Percentiles rank a stretch among this genome's conserved stretches.
Conservation (phyloP, 1,140 invertebrate genomes). For the Trichonephila clavata region DNA sequence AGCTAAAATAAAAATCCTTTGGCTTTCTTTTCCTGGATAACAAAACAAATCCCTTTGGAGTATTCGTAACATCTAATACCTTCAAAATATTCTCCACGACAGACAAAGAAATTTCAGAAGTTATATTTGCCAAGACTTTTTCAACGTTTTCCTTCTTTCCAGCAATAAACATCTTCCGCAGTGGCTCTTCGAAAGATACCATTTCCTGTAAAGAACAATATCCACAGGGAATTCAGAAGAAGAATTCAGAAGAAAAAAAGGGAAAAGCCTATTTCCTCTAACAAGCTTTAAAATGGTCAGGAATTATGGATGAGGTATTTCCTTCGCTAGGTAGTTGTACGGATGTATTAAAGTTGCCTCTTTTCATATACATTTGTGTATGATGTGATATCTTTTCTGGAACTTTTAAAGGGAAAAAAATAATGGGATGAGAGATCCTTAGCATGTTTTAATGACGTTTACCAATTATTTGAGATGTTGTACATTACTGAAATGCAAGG, state of each 20-base stretch:
- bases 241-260: not conserved
- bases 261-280: constrained; percentile 25
- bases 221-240: constrained; percentile 27
- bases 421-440: not conserved
- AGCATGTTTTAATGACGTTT: not conserved
- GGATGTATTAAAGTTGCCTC: not conserved
- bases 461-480: too few relatives aligned
- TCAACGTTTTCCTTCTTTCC: not conserved
- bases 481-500: too few relatives aligned
- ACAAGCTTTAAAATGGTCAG: constrained; percentile 46
- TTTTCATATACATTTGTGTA: not conserved
- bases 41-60: constrained; percentile 9
- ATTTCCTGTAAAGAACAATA: constrained; percentile 43
- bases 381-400: not conserved
- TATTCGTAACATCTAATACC: not conserved
- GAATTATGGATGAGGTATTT: constrained; percentile 59
- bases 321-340: constrained; percentile 3
- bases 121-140: constrained; percentile 17
- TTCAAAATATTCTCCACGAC: not conserved
- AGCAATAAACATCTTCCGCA: constrained; percentile 29
- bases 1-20: not conserved
- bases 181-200: constrained; percentile 14
- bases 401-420: not conserved
- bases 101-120: not conserved
- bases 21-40: not conserved